Evolutionary conservation across 2,797 vertebrate species (phyloP).

Genomic region (Emydoidea blandingii): DNA sequence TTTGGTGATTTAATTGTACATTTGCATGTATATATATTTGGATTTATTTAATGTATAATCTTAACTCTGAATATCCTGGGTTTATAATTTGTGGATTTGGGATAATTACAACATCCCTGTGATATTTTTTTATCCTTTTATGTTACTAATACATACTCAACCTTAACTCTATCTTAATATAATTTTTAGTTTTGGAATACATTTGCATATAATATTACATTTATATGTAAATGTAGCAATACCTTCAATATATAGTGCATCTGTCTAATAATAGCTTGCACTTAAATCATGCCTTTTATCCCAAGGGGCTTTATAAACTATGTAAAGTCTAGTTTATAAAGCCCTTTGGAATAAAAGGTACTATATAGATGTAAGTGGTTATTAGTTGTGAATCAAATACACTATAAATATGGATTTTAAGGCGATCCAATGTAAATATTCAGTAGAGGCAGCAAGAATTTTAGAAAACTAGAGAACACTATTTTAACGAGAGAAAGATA

Average conservation of each 20-base stretch:
- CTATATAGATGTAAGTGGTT: neutral
- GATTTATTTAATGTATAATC: neutral
- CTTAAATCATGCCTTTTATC: neutral
- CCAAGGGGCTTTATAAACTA: neutral
- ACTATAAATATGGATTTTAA: constrained; percentile 13
- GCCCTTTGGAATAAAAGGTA: neutral
- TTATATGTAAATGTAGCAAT: neutral
- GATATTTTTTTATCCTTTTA: neutral
- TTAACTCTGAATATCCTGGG: neutral
- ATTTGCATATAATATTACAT: neutral
- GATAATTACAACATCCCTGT: neutral
- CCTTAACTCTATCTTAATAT: neutral
- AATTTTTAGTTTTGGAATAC: neutral
- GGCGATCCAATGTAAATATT: constrained; percentile 13
- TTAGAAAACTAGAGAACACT: constrained; percentile 21
- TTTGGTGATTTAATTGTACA: neutral
- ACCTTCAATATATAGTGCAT: neutral
- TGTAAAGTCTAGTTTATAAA: neutral
- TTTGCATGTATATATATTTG: neutral
- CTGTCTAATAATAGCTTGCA: neutral
- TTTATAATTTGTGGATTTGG: neutral
- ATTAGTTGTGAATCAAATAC: constrained; percentile 6
- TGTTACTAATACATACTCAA: neutral
- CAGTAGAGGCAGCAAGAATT: constrained; percentile 14
- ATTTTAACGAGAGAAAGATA: constrained; percentile 42